phyloP scores from a whole-genome alignment of 2,797 vertebrate species.

The Pogonophryne albipinna region DNA sequence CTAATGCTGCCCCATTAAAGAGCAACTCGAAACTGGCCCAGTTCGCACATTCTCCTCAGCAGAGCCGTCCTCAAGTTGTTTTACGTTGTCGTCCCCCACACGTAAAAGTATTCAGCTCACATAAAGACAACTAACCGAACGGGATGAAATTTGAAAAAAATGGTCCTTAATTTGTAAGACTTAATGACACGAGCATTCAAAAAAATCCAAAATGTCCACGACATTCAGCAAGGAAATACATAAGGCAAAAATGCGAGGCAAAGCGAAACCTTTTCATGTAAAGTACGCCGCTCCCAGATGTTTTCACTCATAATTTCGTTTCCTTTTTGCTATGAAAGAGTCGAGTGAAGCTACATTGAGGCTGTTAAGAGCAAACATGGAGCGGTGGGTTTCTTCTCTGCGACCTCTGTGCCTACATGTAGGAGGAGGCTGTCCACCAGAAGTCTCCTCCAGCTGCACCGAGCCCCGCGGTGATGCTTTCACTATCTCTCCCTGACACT shows the following conservation, averaged over 20 bases:
- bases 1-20: conserved; percentile 61
- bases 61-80: conserved; percentile 64
- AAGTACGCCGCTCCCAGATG: conserved; percentile 75
- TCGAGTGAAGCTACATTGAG: conserved; percentile 31
- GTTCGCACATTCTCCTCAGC: conserved; percentile 62
- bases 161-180: conserved; percentile 4
- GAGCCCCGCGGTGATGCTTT: conserved; percentile 48
- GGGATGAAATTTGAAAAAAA: background rate
- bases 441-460: conserved; percentile 45
- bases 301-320: conserved; percentile 66
- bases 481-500: conserved; percentile 43
- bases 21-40: conserved; percentile 65
- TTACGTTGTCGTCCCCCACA: conserved; percentile 29
- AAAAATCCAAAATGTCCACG: conserved; percentile 85
- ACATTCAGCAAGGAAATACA: conserved; percentile 81
- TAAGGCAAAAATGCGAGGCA: conserved; percentile 73
- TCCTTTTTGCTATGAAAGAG: conserved; percentile 22
- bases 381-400: conserved; percentile 45
- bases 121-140: background rate
- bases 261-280: conserved; percentile 53
- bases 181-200: conserved; percentile 53
- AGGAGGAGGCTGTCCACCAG: conserved; percentile 50
- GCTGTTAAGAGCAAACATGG: conserved; percentile 26
- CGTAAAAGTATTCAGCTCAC: conserved; percentile 24
- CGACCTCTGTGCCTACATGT: conserved; percentile 61